Evolutionary conservation across 2,888 invertebrate species (phyloP).

Genomic region (Drosophila paranaensis): DNA sequence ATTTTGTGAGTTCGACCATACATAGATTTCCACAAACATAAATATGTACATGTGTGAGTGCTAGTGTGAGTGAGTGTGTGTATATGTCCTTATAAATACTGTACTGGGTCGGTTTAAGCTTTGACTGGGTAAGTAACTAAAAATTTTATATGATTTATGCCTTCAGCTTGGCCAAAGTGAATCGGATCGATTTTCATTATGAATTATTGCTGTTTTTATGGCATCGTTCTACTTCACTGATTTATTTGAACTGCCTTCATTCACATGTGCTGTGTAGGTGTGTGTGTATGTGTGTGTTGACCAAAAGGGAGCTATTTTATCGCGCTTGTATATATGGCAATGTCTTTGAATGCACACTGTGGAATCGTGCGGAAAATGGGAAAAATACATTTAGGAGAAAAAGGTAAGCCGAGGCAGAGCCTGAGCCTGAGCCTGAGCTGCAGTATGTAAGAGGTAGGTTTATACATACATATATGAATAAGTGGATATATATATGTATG

Average conservation of each 20-base stretch:
- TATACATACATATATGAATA: constrained; percentile 9
- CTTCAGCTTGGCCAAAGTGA: constrained; percentile 61
- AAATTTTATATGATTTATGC: constrained; percentile 65
- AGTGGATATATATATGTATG: constrained; percentile 2
- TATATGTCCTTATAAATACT: constrained; percentile 31
- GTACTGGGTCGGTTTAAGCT: constrained; percentile 36
- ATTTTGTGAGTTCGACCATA: constrained; percentile 25
- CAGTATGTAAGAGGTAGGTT: constrained; percentile 26
- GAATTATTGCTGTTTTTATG: constrained; percentile 74
- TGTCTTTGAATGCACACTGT: constrained; percentile 69
- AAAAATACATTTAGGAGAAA: constrained; percentile 60
- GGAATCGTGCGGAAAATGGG: constrained; percentile 75
- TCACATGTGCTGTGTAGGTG: constrained; percentile 22
- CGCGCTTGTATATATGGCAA: constrained; percentile 43
- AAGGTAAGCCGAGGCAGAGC: constrained; percentile 48
- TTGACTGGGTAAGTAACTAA: constrained; percentile 48
- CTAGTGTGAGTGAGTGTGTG: not conserved
- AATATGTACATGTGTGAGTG: not conserved
- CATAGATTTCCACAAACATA: constrained; percentile 14
- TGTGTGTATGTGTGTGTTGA: constrained; percentile 22
- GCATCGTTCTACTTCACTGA: constrained; percentile 69
- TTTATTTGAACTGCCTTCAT: constrained; percentile 50
- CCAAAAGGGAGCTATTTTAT: constrained; percentile 47
- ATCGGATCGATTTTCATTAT: constrained; percentile 73
- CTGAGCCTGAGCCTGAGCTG: constrained; percentile 21